A percentile compares a stretch with the other conserved stretches of the same genome.
Conservation (phyloP, 1,140 invertebrate species). For the Drosophila obscura region DNA sequence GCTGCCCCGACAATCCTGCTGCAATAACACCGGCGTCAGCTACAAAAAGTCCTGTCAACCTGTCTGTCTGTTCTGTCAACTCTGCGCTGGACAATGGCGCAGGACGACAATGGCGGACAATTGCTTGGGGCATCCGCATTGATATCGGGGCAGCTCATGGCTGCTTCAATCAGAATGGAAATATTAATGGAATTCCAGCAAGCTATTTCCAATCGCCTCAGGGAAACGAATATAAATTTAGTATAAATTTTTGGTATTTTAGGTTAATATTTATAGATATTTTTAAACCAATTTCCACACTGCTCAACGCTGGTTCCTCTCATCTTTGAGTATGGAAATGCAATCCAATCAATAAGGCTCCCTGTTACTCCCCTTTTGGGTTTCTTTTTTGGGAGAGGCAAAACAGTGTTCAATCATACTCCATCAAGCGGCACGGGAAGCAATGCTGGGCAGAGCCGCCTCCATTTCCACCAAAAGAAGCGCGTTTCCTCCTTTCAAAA, state of each 20-base stretch:
- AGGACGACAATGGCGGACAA: slow-evolving; percentile 30
- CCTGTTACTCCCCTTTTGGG: background rate
- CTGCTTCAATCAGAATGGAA: no score
- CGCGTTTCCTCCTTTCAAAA: slow-evolving; percentile 24
- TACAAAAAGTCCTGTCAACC: slow-evolving; percentile 14
- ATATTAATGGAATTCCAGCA: no score
- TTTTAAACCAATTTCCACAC: no score
- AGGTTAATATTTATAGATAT: no score
- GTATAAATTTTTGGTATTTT: no score
- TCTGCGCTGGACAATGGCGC: background rate
- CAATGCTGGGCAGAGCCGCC: background rate
- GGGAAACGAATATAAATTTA: no score
- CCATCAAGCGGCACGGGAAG: background rate
- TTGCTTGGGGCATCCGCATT: background rate
- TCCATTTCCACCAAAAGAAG: slow-evolving; percentile 17
- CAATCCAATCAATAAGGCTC: slow-evolving; percentile 9
- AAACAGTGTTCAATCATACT: slow-evolving; percentile 25
- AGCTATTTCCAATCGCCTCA: no score
- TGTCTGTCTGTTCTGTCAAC: background rate
- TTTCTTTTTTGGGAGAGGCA: background rate
- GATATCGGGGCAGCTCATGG: no score
- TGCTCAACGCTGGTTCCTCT: no score
- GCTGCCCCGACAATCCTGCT: no score
- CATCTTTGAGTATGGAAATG: no score
- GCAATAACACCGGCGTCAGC: slow-evolving; percentile 25